Base-by-base conservation (phyloP, 2,113 vertebrate genomes). In the Daphoenositta chrysoptera region DNA sequence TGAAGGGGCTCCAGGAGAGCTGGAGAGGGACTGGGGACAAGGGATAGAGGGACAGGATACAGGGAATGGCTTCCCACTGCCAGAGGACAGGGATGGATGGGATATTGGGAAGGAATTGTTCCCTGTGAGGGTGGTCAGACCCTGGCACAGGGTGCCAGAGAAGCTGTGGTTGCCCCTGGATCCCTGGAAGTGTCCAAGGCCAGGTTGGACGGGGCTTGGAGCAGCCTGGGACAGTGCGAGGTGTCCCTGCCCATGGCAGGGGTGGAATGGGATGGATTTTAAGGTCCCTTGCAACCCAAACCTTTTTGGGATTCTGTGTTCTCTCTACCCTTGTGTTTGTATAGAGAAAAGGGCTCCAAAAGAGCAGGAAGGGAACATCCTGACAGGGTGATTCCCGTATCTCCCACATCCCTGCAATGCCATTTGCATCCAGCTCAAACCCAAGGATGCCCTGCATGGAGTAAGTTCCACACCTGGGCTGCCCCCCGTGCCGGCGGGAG, bases 401-500 rank as follows among this genome's bases (percentile, higher is more conserved):
- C 22, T 35, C 53, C 33, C 16, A 3, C 30, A 11, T 37, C 39
- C 50, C 42, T 70, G 57, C 37, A 23, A 7, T 1, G 37, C 21
- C 8, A 0, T 18, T 44, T n/a, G 15, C n/a, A 48, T 15, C 13
- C 5, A 31, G 23, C n/a, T 16, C 13, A 23, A 47, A 9, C 4
- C 28, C 54, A 47, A 2, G 0, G 5, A 13, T n/a, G 27, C 3
- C 13, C 27, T 9, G 23, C 0, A 0, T 4, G 42, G 47, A 50
- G 27, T 1, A 10, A n/a, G 1, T 11, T 22, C 68, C 48, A 31
- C 17, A 27, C 7, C 66, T 9, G 6, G 17, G 35, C 15, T 22
- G 18, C 10, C 15, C 12, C 11, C 6, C 0, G 0, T 3, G 9
- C 37, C 0, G 0, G 24, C 8, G 9, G 83, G 45, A 37, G 37